Evolutionary conservation across 2,113 vertebrate species (phyloP), one percentile per base, ranked within the genome.

Genomic region (Vidua chalybeata): DNA sequence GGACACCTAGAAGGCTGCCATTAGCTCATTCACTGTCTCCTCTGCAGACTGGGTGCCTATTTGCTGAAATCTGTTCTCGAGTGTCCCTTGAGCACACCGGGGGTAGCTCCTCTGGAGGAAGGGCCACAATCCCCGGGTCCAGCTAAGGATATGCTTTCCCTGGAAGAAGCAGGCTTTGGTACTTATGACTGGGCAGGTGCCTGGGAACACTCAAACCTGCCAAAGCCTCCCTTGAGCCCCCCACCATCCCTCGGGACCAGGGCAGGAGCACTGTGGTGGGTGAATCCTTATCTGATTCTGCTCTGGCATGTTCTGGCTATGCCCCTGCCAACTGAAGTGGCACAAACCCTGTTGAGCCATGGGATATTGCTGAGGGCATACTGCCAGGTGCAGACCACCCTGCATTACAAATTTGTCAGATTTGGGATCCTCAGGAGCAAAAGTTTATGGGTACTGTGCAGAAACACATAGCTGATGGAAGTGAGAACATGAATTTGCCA

Each of bases 41-140:
- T 80, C 73, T 17, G 72, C 84, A 87, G 89, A 55, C 91, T 54
- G 80, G 92, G 87, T 95, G 84, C 85, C 95, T 97, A 94, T 94
- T 86, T 94, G 91, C 66, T 93, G 91, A 83, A 91, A 93, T 89
- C 81, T 86, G 33, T 68, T 88, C 88, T 74, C 52, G 24, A 61
- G 64, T n/a, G 81, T 73, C 45, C 37, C 55, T 9, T 6, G 61
- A 87, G 63, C 64, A 26, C 59, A 19, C 8, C 24, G n/a, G 9
- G 56, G 52, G 22, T 5, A 9, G 23, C 28, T 66, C 61, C 52
- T 63, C 26, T 2, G 0, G 19, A 69, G 71, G 33, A 83, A 55
- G 16, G 45, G 45, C 28, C 67, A 3, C 28, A 61, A 69, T 6
- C 23, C 49, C 41, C 4, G 59, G 4, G 8, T 74, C 72, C 85